Percentiles rank a stretch among this genome's conserved stretches.
Conservation (phyloP, 2,888 invertebrate genomes). For the Drosophila peninsularis region DNA sequence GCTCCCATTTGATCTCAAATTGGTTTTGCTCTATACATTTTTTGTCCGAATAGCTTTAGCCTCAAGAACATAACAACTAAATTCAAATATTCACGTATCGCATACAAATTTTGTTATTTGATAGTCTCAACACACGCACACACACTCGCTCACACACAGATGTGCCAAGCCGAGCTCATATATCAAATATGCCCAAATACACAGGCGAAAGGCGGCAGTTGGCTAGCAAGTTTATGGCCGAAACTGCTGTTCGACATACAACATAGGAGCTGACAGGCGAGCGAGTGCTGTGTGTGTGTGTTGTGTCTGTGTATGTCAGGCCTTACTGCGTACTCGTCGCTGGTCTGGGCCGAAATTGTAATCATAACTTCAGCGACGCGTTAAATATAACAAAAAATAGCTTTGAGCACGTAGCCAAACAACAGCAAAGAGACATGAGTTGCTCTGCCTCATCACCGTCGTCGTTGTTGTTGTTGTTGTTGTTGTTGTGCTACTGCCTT, state of each 20-base stretch:
- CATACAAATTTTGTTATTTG: slow-evolving; percentile 29
- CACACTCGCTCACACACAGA: neutral
- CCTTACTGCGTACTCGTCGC: slow-evolving; percentile 7
- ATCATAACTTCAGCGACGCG: slow-evolving; percentile 75
- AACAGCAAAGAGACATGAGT: slow-evolving; percentile 19
- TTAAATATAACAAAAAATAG: slow-evolving; percentile 78
- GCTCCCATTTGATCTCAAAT: neutral
- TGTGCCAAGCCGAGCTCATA: slow-evolving; percentile 20
- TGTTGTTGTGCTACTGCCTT: slow-evolving; percentile 1
- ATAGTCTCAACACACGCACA: slow-evolving; percentile 20
- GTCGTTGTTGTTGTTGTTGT: slow-evolving; percentile 34
- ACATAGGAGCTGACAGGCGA: slow-evolving; percentile 16
- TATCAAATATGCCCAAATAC: slow-evolving; percentile 31
- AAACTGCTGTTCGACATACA: slow-evolving; percentile 34
- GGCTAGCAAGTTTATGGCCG: slow-evolving; percentile 37
- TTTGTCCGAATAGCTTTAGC: neutral
- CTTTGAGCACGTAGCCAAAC: slow-evolving; percentile 68
- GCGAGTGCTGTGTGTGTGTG: slow-evolving; percentile 13
- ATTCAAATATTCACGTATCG: slow-evolving; percentile 21
- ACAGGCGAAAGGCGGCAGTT: slow-evolving; percentile 10
- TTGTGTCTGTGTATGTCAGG: neutral
- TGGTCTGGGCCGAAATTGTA: slow-evolving; percentile 59
- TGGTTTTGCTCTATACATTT: slow-evolving; percentile 1
- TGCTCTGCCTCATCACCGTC: slow-evolving; percentile 13
- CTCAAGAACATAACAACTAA: neutral